These are phyloP conservation scores for Tauraco hartlaubi DNA, from an alignment of 2,797 vertebrate species.

Conservation along the genomic window DNA sequence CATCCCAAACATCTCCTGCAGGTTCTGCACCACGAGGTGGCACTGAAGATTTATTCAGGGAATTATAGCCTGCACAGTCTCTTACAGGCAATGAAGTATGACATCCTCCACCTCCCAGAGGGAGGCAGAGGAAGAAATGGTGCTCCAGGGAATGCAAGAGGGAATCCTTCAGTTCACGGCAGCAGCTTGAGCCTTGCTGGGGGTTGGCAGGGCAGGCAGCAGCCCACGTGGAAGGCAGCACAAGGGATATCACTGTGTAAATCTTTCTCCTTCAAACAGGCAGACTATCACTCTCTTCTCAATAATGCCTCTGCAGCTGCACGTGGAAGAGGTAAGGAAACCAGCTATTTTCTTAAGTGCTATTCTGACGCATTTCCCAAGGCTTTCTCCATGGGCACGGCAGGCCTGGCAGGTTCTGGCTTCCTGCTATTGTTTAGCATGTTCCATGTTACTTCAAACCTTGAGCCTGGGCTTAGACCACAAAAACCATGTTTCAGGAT, in stretches of 20 bases:
- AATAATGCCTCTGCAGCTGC: background rate
- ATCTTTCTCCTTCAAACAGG: background rate
- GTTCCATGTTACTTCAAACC: background rate
- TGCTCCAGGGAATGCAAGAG: background rate
- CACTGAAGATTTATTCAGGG: slow-evolving; percentile 40
- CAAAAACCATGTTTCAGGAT: background rate
- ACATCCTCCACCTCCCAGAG: background rate
- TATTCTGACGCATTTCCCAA: background rate
- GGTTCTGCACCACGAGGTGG: slow-evolving; percentile 58
- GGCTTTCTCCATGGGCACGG: background rate
- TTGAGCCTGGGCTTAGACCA: background rate
- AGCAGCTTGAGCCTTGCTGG: slow-evolving; percentile 8
- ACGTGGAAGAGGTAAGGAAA: background rate
- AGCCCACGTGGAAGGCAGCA: background rate
- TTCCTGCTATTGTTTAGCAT: slow-evolving; percentile 1
- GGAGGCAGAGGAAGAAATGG: background rate
- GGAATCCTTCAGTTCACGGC: background rate
- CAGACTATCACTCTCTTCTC: fast-evolving
- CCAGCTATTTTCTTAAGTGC: background rate
- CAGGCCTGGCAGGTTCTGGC: background rate
- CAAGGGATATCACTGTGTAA: background rate
- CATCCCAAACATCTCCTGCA: background rate
- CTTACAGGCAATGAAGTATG: background rate
- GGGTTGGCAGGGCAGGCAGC: background rate
- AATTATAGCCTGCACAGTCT: background rate